Evolutionary conservation across 2,888 invertebrate species (phyloP), one percentile per base, ranked within the genome.

Genomic region (Stratiomys singularior): DNA sequence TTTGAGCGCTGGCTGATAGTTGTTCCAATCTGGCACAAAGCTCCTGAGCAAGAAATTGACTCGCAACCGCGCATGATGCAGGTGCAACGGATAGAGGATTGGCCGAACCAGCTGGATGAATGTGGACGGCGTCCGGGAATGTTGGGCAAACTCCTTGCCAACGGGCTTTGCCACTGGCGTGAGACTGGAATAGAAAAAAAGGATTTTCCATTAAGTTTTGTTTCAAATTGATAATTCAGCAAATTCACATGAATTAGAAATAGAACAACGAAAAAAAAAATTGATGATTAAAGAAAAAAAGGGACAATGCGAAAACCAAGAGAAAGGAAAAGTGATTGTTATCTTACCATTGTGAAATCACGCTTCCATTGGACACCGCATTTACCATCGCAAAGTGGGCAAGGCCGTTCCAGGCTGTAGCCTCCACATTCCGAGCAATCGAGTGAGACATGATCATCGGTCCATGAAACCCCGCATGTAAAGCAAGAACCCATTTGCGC

Each of bases 371-470:
- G 86, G 74, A 90, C 89, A 80, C 90, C 90, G 85, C 94, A 95
- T 82, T 90, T 90, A 74, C 94, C 94, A 79, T 93, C 92, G 85
- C 94, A 95, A 18, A 91, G 88, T 13, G 92, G 92, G 84, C 95
- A 95, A 23, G 94, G 93, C 81, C 94, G 89, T 82, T 91, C 89
- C 83, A 94, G 88, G 77, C 93, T 91, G 84, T 93, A 94, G 76
- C 94, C 93, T 60, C 94, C 94, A 85, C 94, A 95, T 85, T 95
- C 94, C 69, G 90, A 89, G 85, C 94, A 95, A 84, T 93, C 93
- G 66, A 93, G 88, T 9, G 93, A 93, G 60, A 93, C 92, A 85
- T 94, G 93, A 82, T 92, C 91, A 83, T 93, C 92, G 82, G 90
- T 90, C 94, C 94, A 95, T 82, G 92, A 93, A 28, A 94, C 93